Evolutionary conservation across 2,888 invertebrate species (phyloP).

Genomic region (Cheiracanthium punctorium): DNA sequence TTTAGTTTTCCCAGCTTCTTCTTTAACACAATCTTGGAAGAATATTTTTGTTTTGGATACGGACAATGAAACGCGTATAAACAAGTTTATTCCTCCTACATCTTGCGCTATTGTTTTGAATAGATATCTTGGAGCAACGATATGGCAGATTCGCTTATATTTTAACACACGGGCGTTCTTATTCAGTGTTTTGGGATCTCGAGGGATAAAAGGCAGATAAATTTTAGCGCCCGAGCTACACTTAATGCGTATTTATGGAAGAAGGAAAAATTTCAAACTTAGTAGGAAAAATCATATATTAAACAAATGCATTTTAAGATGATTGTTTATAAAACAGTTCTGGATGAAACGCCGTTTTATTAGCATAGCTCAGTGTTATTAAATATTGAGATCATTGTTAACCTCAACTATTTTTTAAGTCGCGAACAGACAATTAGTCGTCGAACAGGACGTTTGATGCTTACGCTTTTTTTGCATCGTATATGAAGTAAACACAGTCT

Average conservation of each 20-base stretch:
- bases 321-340: no score
- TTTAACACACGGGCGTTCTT: not conserved
- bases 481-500: no score
- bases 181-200: not conserved
- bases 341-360: no score
- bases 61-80: constrained; percentile 66
- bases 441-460: no score
- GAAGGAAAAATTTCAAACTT: not conserved
- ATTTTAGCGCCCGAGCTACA: not conserved
- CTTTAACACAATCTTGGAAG: constrained; percentile 39
- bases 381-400: no score
- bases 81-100: constrained; percentile 41
- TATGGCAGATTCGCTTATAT: not conserved
- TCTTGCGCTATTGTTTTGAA: constrained; percentile 54
- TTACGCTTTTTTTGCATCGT: no score
- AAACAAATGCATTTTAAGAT: no score
- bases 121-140: constrained; percentile 22
- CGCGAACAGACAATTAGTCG: no score
- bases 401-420: no score
- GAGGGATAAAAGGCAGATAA: not conserved
- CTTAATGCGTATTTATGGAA: not conserved
- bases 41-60: constrained; percentile 58
- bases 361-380: no score
- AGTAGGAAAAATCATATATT: not conserved
- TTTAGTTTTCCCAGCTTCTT: constrained; percentile 39